These are phyloP conservation scores for Argya squamiceps DNA, from an alignment of 2,797 vertebrate genomes.

Conservation along the genomic window DNA sequence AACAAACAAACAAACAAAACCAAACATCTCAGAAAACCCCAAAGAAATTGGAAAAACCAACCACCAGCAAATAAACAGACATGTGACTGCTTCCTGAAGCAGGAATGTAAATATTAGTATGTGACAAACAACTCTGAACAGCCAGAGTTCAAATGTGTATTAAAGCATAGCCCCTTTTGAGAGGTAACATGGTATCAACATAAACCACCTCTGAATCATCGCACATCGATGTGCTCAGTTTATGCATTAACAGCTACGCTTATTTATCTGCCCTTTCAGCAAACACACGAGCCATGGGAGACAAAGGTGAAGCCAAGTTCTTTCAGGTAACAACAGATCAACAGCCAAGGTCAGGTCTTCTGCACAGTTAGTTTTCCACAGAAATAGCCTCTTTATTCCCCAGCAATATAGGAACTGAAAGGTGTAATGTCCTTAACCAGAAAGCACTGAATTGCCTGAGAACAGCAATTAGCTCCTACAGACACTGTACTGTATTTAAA, in stretches of 20 bases:
- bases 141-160: not conserved
- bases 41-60: not conserved
- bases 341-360: slow-evolving; percentile 14
- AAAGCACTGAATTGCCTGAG: not conserved
- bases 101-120: slow-evolving; percentile 3
- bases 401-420: not conserved
- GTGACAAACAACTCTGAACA: not conserved
- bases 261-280: slow-evolving; percentile 4
- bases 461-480: not conserved
- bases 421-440: not conserved
- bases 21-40: not conserved
- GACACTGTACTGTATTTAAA: not conserved
- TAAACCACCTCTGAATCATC: not conserved
- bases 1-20: not conserved
- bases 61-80: not conserved
- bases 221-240: not conserved
- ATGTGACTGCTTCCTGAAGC: slow-evolving; percentile 26
- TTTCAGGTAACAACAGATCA: not conserved
- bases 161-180: not conserved
- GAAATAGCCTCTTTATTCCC: not conserved
- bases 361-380: not conserved
- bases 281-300: not conserved
- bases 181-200: not conserved
- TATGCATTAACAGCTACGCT: slow-evolving; percentile 25
- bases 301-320: not conserved